Evolutionary conservation across 2,888 invertebrate species (phyloP), one percentile per base, ranked within the genome.

Genomic region (Microctonus aethiopoides): DNA sequence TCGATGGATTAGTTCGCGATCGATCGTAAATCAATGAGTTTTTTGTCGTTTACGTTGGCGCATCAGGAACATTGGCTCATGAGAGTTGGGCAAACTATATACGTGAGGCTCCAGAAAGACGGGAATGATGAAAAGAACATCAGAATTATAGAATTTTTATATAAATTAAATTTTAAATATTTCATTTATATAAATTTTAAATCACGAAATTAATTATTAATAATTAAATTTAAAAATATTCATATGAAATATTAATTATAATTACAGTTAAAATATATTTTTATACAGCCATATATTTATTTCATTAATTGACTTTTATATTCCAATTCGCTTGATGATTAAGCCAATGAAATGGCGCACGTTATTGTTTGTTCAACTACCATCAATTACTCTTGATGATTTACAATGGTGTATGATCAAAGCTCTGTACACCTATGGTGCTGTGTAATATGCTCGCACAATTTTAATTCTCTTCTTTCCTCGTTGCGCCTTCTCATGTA

Each of bases 401-500:
- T 57, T 32, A 57, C 57, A 57, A 20, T 29, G 16, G 46, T 46
- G 46, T 46, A 46, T 46, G 46, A 46, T 46, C 46, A 46, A 46
- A 16, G 29, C 32, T 57, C 29, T 29, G 24, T 11, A 24, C 54
- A n/a, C 26, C 26, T 24, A 22, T 46, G 20, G 20, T 46, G 46
- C n/a, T n/a, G n/a, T n/a, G n/a, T n/a, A n/a, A n/a, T n/a, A n/a
- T n/a, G n/a, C n/a, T n/a, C n/a, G n/a, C n/a, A n/a, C n/a, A n/a
- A n/a, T n/a, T n/a, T n/a, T 46, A 46, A 46, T 46, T 7, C 7
- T 46, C 54, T 24, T 24, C 16, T 34, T n/a, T 16, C 57, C 76
- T 76, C 73, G 78, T 76, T 80, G 76, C 77, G 79, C 78, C 79
- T 16, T 16, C 46, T n/a, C 9, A 20, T 46, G 20, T 16, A 46